Percentiles rank a stretch among this genome's conserved stretches.
Conservation (phyloP, 2,797 vertebrate genomes). For the Tiaroga cobitis region DNA sequence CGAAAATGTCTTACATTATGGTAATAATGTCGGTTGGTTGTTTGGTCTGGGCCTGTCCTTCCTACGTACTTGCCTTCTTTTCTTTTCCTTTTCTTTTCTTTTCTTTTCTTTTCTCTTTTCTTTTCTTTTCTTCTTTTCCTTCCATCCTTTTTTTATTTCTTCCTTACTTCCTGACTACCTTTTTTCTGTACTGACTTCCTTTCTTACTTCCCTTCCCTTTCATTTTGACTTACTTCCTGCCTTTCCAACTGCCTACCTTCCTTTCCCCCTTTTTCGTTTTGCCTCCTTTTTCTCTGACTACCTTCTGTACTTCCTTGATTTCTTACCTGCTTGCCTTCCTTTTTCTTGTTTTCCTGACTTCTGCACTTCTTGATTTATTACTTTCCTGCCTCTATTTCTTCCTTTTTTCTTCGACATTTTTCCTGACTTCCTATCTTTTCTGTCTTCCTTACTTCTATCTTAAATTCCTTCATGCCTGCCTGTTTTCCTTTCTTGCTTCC, state of each 20-base stretch:
- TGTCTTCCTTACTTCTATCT: background rate
- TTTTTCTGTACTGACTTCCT: background rate
- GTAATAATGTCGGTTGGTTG: background rate
- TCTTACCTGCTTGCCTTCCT: background rate
- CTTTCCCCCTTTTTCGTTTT: background rate
- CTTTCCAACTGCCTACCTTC: background rate
- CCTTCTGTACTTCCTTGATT: background rate
- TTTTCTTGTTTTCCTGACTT: background rate
- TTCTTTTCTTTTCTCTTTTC: background rate
- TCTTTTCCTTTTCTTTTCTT: too few species aligned
- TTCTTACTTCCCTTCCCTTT: background rate
- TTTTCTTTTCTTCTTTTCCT: background rate
- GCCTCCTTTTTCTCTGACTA: background rate
- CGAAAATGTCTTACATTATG: too few species aligned
- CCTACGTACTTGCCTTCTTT: background rate
- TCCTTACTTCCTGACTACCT: background rate
- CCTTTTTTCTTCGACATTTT: background rate
- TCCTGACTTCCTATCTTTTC: background rate
- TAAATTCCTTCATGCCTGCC: background rate
- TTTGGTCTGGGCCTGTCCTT: background rate
- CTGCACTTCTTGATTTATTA: background rate
- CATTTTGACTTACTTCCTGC: background rate
- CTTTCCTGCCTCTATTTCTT: background rate
- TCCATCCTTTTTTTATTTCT: background rate
- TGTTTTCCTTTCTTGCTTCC: background rate